Percentiles rank a stretch among this genome's conserved stretches.
phyloP scores from a whole-genome alignment of 2,888 invertebrate genomes.

The Drosophila phalerata region DNA sequence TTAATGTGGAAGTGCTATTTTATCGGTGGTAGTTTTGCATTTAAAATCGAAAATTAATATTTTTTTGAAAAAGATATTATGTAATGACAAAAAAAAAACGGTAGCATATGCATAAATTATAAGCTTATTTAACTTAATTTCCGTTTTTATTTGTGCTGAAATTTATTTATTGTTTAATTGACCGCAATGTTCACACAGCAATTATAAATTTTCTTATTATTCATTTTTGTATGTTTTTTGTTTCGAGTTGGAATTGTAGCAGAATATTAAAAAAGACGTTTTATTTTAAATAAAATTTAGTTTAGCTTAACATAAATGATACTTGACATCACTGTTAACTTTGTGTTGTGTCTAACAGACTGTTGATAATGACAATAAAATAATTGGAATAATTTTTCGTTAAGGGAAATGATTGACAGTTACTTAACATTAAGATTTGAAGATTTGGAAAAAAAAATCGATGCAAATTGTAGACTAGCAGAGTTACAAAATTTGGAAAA shows the following conservation, averaged over 20 bases:
- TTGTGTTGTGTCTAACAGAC: neutral
- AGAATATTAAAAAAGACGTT: neutral
- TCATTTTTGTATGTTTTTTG: neutral
- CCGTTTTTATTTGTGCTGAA: neutral
- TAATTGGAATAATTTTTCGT: neutral
- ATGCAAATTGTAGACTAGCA: conserved; percentile 1
- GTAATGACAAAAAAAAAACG: conserved; percentile 7
- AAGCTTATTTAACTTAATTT: conserved; percentile 11
- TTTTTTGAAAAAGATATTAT: neutral
- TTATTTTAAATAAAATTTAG: neutral
- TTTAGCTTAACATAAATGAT: neutral
- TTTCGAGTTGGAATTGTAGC: neutral
- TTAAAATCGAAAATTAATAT: conserved; percentile 4
- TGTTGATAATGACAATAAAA: neutral
- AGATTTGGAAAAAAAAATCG: neutral
- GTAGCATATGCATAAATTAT: conserved; percentile 13
- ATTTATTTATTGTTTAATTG: conserved; percentile 41
- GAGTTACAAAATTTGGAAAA: conserved; percentile 6
- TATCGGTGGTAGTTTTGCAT: conserved; percentile 72
- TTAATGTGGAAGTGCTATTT: conserved; percentile 65
- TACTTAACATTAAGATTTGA: neutral
- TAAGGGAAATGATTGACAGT: neutral
- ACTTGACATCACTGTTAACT: neutral
- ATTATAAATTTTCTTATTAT: conserved; percentile 6
- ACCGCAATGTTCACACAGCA: conserved; percentile 24